A percentile compares a stretch with the other conserved stretches of the same genome.
Evolutionary conservation across 2,113 vertebrate species (phyloP).

Genomic region (Odobenus rosmarus): DNA sequence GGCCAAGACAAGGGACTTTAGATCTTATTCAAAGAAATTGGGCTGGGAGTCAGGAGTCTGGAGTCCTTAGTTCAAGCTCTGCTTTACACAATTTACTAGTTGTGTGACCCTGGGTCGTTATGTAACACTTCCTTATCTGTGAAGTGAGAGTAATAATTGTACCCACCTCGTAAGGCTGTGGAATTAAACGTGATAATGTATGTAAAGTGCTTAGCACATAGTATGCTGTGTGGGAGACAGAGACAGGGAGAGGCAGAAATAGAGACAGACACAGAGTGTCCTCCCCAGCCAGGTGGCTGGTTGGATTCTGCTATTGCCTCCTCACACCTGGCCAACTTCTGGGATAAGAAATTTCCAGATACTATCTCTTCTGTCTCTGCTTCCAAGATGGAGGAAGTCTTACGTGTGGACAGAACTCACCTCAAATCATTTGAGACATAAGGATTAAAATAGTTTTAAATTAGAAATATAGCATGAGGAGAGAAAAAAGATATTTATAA

Average conservation of each 20-base stretch:
- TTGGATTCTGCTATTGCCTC: not conserved
- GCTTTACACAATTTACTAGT: not conserved
- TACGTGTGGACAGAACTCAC: not conserved
- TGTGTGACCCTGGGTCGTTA: not conserved
- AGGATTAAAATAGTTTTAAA: not conserved
- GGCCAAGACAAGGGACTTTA: not conserved
- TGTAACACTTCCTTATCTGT: not conserved
- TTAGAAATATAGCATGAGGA: not conserved
- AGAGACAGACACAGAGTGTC: not conserved
- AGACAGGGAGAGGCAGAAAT: not conserved
- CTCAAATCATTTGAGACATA: conserved; percentile 9
- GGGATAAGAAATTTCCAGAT: not conserved
- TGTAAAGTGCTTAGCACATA: not conserved
- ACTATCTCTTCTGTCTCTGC: not conserved
- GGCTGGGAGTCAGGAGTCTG: not conserved
- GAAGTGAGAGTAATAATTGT: not conserved
- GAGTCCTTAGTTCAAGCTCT: not conserved
- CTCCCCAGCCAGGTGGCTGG: not conserved
- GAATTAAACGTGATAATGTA: not conserved
- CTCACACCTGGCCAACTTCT: not conserved
- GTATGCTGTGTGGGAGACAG: not conserved
- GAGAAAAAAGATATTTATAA: not conserved
- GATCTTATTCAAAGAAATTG: not conserved
- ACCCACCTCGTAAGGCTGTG: not conserved
- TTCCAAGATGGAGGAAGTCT: not conserved